These are phyloP conservation scores for Caenorhabditis afra DNA, from an alignment of 2,888 invertebrate genomes.

Conservation along the genomic window DNA sequence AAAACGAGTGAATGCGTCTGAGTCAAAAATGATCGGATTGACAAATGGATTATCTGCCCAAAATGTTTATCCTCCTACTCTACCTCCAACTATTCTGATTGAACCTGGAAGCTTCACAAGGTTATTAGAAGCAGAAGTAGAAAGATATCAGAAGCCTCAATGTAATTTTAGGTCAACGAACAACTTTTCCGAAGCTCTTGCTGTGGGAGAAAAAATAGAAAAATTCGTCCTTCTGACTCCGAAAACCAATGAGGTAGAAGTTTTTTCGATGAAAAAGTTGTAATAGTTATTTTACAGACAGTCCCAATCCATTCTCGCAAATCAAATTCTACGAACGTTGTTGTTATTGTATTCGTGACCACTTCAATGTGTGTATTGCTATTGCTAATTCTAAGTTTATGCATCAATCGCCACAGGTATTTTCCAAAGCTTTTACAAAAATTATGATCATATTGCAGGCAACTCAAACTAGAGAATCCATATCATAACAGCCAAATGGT, in stretches of 20 bases:
- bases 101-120: slow-evolving; percentile 59
- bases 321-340: slow-evolving; percentile 30
- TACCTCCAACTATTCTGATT: slow-evolving; percentile 73
- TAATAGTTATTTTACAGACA: no score
- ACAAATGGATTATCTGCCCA: slow-evolving; percentile 4
- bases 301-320: no score
- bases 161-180: background rate
- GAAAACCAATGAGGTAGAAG: background rate
- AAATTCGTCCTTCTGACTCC: slow-evolving; percentile 49
- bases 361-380: no score
- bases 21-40: slow-evolving; percentile 32
- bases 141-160: background rate
- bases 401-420: no score
- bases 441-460: no score
- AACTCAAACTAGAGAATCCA: no score
- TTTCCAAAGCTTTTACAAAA: no score
- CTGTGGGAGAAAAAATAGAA: slow-evolving; percentile 29
- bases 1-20: slow-evolving; percentile 58
- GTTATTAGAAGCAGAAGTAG: slow-evolving; percentile 3
- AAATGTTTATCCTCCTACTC: slow-evolving; percentile 55
- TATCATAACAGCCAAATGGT: no score
- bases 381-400: slow-evolving; percentile 71
- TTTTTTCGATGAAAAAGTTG: no score
- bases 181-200: background rate
- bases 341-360: slow-evolving; percentile 62